Conservation (phyloP, 2,113 vertebrate species). For the Chloropsis hardwickii region DNA sequence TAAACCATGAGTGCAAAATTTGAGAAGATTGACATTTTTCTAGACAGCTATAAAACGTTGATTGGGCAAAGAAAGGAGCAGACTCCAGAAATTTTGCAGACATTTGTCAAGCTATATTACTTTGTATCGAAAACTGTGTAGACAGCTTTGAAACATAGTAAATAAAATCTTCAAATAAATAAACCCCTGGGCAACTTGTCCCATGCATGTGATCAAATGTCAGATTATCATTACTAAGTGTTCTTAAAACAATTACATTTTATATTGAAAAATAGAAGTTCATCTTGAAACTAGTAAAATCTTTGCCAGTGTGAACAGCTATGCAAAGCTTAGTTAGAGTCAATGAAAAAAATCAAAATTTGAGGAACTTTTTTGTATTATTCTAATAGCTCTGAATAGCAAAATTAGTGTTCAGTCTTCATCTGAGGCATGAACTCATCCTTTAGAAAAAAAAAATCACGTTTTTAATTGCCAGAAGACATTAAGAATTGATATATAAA, state of each 20-base stretch:
- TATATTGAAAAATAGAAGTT: background rate
- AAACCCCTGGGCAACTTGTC: background rate
- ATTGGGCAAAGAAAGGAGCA: background rate
- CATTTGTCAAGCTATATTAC: background rate
- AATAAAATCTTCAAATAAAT: background rate
- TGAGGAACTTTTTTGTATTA: background rate
- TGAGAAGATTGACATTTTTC: background rate
- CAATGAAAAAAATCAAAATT: background rate
- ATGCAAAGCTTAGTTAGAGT: background rate
- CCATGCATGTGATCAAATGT: background rate
- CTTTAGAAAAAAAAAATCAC: background rate
- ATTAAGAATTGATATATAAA: conserved; percentile 59
- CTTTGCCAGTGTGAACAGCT: background rate
- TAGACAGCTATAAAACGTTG: background rate
- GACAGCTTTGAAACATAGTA: background rate
- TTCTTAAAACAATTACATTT: background rate
- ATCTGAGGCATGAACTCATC: background rate
- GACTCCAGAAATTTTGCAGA: background rate
- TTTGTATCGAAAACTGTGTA: background rate
- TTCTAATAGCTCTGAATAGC: background rate
- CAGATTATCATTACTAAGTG: background rate
- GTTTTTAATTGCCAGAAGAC: conserved; percentile 3
- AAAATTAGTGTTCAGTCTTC: background rate
- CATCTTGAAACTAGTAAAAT: background rate
- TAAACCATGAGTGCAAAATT: background rate